These are phyloP conservation scores for Hafferia zeledoni DNA, from an alignment of 2,797 vertebrate species.

Conservation along the genomic window DNA sequence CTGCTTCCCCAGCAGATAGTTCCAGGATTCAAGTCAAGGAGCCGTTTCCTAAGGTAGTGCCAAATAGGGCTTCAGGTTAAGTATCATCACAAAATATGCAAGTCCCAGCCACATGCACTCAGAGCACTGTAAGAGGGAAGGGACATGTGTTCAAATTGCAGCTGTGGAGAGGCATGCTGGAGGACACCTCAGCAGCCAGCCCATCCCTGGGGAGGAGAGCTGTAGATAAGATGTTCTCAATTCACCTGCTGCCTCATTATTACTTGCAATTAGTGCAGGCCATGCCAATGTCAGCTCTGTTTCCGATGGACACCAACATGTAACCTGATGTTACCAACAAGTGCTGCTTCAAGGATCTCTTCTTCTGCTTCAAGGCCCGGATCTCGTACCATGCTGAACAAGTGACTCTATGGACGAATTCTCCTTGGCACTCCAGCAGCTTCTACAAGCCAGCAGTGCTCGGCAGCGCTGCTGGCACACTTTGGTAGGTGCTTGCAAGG, in stretches of 20 bases:
- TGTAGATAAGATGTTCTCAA: neutral
- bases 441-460: accelerated
- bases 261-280: neutral
- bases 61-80: accelerated
- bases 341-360: neutral
- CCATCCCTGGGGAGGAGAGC: neutral
- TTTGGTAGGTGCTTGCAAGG: too few relatives aligned
- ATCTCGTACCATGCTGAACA: accelerated
- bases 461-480: accelerated
- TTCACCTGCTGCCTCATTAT: neutral
- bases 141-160: neutral
- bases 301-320: accelerated
- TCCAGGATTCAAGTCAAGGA: neutral
- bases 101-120: neutral
- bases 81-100: accelerated
- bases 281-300: neutral
- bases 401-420: neutral
- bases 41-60: neutral
- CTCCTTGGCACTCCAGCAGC: neutral
- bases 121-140: neutral
- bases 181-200: neutral
- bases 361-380: neutral
- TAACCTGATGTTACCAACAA: neutral
- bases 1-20: neutral
- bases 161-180: neutral